phyloP scores from a whole-genome alignment of 2,888 invertebrate species.

The Eristalis pertinax region DNA sequence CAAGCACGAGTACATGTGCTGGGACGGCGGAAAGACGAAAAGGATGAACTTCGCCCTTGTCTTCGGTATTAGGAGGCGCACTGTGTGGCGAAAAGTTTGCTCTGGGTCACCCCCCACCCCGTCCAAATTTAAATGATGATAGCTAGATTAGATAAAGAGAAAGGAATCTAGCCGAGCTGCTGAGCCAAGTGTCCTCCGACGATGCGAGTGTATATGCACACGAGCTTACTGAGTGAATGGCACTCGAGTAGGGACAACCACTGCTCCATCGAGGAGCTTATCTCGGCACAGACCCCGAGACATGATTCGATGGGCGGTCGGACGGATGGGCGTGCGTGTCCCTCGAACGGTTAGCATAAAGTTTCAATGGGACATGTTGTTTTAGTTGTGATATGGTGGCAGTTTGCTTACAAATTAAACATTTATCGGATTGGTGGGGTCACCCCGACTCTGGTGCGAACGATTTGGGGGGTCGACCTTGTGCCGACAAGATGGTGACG shows the following conservation, averaged over 20 bases:
- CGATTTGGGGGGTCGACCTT: background rate
- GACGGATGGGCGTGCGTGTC: conserved; percentile 6
- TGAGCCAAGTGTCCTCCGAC: conserved; percentile 7
- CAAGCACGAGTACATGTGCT: background rate
- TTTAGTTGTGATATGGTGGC: conserved; percentile 35
- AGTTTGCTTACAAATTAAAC: conserved; percentile 54
- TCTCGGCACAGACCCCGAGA: conserved; percentile 1
- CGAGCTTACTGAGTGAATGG: conserved; percentile 50
- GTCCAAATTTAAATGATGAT: conserved; percentile 65
- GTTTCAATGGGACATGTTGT: conserved; percentile 44
- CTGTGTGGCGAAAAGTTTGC: conserved; percentile 52
- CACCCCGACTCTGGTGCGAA: background rate
- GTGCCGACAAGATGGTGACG: background rate
- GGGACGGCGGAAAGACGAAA: background rate
- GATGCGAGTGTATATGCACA: conserved; percentile 11
- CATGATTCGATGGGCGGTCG: background rate
- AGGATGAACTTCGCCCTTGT: conserved; percentile 59
- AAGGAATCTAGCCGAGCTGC: background rate
- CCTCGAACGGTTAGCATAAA: conserved; percentile 27
- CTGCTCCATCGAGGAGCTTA: conserved; percentile 26
- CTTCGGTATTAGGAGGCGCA: conserved; percentile 42
- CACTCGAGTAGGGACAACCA: conserved; percentile 48
- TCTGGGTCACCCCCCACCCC: conserved; percentile 52
- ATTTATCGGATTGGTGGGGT: conserved; percentile 26
- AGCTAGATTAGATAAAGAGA: conserved; percentile 49